A percentile compares a stretch with the other conserved stretches of the same genome.
Evolutionary conservation across 2,888 invertebrate species (phyloP).

Genomic region (Drosophila pseudotalamancana): DNA sequence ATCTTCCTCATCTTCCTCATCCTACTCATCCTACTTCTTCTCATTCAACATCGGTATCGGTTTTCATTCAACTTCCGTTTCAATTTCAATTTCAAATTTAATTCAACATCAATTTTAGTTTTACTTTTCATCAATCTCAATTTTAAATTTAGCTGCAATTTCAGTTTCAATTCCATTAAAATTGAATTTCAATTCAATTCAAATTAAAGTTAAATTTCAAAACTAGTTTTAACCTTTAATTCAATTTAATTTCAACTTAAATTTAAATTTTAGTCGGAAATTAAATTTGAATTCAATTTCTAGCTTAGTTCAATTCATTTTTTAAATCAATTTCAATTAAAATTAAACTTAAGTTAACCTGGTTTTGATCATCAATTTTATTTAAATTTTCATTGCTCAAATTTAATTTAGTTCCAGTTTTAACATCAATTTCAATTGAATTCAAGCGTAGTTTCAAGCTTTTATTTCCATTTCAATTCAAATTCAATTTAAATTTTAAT

Average conservation of each 20-base stretch:
- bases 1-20: conserved; percentile 7
- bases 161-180: not conserved
- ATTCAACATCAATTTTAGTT: not conserved
- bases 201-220: too few relatives aligned
- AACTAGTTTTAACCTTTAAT: too few relatives aligned
- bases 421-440: not conserved
- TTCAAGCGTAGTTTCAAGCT: too few relatives aligned
- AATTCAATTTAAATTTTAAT: not conserved
- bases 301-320: too few relatives aligned
- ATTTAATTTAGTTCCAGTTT: not conserved
- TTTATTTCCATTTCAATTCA: not conserved
- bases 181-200: not conserved
- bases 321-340: not conserved
- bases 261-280: too few relatives aligned
- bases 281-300: not conserved
- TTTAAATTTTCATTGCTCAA: too few relatives aligned
- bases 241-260: not conserved
- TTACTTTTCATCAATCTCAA: not conserved
- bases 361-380: too few relatives aligned
- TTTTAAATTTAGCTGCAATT: not conserved
- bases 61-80: conserved; percentile 2
- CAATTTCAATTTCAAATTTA: not conserved
- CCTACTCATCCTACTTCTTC: conserved; percentile 2
- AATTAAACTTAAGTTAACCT: not conserved
- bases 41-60: not conserved